These are phyloP conservation scores for Telenomus remus DNA, from an alignment of 1,140 invertebrate species.

Conservation along the genomic window DNA sequence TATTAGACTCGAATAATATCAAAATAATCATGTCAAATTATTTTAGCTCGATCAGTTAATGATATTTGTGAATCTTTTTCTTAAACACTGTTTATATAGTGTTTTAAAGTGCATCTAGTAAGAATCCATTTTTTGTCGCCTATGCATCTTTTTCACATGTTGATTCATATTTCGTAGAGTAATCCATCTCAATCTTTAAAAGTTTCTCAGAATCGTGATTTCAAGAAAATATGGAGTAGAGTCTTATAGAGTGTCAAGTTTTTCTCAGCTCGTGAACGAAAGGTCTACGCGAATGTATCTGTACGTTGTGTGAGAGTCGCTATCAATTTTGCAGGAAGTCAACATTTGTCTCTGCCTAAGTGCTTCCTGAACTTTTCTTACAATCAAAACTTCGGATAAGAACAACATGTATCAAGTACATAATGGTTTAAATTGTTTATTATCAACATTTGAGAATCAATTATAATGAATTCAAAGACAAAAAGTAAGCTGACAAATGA, in stretches of 20 bases:
- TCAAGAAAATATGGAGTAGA: conserved; percentile 3
- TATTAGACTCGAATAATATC: too few relatives aligned
- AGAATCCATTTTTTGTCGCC: too few relatives aligned
- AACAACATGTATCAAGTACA: too few relatives aligned
- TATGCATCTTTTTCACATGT: not conserved
- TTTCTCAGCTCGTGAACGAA: conserved; percentile 22
- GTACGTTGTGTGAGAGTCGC: conserved; percentile 33
- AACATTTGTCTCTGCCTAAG: conserved; percentile 57
- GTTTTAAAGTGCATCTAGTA: too few relatives aligned
- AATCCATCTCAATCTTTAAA: conserved; percentile 17
- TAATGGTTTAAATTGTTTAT: too few relatives aligned
- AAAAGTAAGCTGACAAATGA: conserved; percentile 3
- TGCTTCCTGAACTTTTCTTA: conserved; percentile 29
- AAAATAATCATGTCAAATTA: too few relatives aligned
- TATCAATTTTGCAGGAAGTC: conserved; percentile 58
- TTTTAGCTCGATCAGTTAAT: too few relatives aligned
- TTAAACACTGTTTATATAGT: too few relatives aligned
- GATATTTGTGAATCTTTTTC: too few relatives aligned
- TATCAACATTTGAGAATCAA: too few relatives aligned
- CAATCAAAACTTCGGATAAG: too few relatives aligned
- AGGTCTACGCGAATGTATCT: conserved; percentile 35
- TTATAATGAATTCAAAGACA: too few relatives aligned
- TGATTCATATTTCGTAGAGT: conserved; percentile 1
- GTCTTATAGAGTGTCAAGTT: conserved; percentile 39
- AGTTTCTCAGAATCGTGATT: conserved; percentile 32